phyloP scores from a whole-genome alignment of 2,797 vertebrate genomes.

The Coregonus suidteri region DNA sequence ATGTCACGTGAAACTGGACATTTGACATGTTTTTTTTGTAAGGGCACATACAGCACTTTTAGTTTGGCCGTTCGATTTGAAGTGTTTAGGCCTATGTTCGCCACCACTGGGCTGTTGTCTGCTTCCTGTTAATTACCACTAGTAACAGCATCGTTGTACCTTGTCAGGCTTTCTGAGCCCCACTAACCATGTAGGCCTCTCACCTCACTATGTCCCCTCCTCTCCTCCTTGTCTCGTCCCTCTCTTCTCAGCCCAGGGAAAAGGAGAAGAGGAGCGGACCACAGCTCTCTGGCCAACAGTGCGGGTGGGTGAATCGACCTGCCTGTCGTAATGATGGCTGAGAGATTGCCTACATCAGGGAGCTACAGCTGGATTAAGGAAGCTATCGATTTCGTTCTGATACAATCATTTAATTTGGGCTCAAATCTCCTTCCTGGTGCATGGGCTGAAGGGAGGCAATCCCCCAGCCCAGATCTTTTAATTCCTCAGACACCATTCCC shows the following conservation, averaged over 20 bases:
- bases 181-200: background rate
- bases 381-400: conserved; percentile 83
- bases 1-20: conserved; percentile 7
- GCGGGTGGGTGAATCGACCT: conserved; percentile 69
- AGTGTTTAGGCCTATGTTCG: no score
- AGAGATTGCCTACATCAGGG: conserved; percentile 75
- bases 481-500: conserved; percentile 57
- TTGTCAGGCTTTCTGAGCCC: background rate
- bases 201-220: conserved; percentile 1
- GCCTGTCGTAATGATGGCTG: conserved; percentile 75
- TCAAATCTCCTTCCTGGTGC: conserved; percentile 75
- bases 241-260: conserved; percentile 55
- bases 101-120: conserved; percentile 43
- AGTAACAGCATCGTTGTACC: conserved; percentile 36
- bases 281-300: background rate
- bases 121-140: conserved; percentile 67
- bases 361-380: conserved; percentile 76
- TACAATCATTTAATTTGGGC: conserved; percentile 83
- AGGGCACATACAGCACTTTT: background rate
- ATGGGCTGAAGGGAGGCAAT: conserved; percentile 59
- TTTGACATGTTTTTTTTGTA: no score
- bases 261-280: conserved; percentile 34
- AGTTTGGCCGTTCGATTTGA: background rate
- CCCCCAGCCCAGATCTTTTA: conserved; percentile 70
- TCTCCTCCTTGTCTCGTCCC: conserved; percentile 1